Evolutionary conservation across 2,888 invertebrate species (phyloP).

Genomic region (Watsonalla binaria): DNA sequence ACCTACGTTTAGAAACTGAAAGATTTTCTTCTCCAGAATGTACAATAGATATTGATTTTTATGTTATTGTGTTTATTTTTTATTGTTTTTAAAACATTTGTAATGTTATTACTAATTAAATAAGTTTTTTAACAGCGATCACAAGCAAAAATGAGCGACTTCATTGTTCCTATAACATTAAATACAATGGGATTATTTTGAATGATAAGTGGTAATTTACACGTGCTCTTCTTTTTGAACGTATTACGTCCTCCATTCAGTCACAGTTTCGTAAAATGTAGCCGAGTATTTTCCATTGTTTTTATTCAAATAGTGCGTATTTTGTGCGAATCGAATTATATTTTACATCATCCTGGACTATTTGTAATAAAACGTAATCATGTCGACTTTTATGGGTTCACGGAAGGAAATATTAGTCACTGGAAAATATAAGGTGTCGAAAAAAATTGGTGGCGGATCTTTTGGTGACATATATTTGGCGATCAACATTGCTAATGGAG

Average conservation of each 20-base stretch:
- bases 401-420: constrained; percentile 89
- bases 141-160: too few species aligned
- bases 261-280: constrained; percentile 55
- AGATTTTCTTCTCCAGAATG: too few species aligned
- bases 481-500: constrained; percentile 94
- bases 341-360: constrained; percentile 28
- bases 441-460: constrained; percentile 99
- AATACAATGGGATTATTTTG: too few species aligned
- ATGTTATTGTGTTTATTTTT: too few species aligned
- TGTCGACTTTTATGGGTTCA: constrained; percentile 34
- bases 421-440: constrained; percentile 95
- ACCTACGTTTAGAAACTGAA: too few species aligned
- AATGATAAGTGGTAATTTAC: neutral
- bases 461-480: constrained; percentile 99
- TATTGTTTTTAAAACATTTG: too few species aligned
- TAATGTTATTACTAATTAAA: too few species aligned
- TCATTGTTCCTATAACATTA: too few species aligned
- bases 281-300: constrained; percentile 48
- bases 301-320: constrained; percentile 48
- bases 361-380: constrained; percentile 35
- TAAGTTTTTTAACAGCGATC: too few species aligned
- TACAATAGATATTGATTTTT: too few species aligned
- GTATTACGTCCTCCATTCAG: constrained; percentile 39
- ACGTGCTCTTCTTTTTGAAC: constrained; percentile 37
- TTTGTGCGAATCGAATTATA: constrained; percentile 45